Percentiles rank a stretch among this genome's conserved stretches.
These are phyloP conservation scores for Origma solitaria DNA, from an alignment of 2,113 vertebrate species.

Conservation along the genomic window DNA sequence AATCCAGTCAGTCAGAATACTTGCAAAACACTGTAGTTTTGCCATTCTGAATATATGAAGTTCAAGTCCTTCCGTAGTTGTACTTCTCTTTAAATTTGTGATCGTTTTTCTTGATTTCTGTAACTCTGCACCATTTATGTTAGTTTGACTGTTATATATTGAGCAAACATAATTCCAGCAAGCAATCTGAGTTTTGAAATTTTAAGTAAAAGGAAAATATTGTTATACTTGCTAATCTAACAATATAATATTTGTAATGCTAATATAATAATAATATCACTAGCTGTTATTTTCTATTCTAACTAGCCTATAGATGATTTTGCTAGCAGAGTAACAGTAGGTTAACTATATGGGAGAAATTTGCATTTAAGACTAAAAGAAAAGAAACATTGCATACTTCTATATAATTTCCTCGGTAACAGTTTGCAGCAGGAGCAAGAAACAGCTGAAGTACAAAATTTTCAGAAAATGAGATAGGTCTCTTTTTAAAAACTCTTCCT, in stretches of 20 bases:
- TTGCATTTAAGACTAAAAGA: not conserved
- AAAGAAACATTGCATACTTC: not conserved
- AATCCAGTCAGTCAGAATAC: not conserved
- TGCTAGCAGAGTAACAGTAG: not conserved
- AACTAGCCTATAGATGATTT: not conserved
- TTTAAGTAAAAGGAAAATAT: not conserved
- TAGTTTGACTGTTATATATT: not conserved
- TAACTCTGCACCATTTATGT: not conserved
- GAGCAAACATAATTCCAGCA: not conserved
- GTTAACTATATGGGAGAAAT: not conserved
- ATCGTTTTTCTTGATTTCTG: not conserved
- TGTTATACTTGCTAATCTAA: not conserved
- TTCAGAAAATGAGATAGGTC: accelerated
- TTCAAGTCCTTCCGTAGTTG: not conserved
- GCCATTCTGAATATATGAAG: not conserved
- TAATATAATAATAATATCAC: not conserved
- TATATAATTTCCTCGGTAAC: not conserved
- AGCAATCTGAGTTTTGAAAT: not conserved
- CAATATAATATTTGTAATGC: not conserved
- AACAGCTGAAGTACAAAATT: not conserved
- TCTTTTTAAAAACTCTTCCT: not conserved
- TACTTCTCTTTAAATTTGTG: not conserved
- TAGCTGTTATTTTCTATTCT: not conserved
- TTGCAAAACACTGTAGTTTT: not conserved
- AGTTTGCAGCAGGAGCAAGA: not conserved